Conservation (phyloP, 2,797 vertebrate species). For the Enteromius argenteus region DNA sequence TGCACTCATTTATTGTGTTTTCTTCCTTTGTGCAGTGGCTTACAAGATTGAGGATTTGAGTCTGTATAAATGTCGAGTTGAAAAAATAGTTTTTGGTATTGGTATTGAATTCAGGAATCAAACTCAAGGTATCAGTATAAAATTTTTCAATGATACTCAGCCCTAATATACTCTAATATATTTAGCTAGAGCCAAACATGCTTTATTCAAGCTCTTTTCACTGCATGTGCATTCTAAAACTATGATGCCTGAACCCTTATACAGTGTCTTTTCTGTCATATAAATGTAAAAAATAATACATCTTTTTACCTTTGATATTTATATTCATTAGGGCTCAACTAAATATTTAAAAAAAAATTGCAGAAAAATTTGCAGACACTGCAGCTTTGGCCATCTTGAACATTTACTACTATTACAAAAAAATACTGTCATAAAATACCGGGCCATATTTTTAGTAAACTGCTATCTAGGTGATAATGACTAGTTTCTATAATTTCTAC, state of each 20-base stretch:
- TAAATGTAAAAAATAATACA: not conserved
- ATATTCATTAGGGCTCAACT: not conserved
- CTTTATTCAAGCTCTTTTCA: not conserved
- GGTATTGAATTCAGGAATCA: no score
- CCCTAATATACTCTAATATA: not conserved
- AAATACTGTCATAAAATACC: not conserved
- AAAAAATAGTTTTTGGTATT: no score
- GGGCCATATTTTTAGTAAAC: not conserved
- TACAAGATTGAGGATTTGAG: no score
- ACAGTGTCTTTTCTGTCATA: not conserved
- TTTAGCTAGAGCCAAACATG: not conserved
- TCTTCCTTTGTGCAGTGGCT: no score
- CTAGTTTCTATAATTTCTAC: not conserved
- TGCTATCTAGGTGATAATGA: not conserved
- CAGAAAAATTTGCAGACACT: not conserved
- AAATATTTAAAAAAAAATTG: not conserved
- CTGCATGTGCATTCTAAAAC: not conserved
- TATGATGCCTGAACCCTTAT: not conserved
- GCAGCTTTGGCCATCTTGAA: not conserved
- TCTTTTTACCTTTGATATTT: not conserved
- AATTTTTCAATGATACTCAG: no score
- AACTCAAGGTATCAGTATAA: no score
- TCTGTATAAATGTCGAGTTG: no score
- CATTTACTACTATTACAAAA: not conserved
- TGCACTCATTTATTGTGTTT: no score